Evolutionary conservation across 2,797 vertebrate species (phyloP).

Genomic region (Sebastes vulpes): DNA sequence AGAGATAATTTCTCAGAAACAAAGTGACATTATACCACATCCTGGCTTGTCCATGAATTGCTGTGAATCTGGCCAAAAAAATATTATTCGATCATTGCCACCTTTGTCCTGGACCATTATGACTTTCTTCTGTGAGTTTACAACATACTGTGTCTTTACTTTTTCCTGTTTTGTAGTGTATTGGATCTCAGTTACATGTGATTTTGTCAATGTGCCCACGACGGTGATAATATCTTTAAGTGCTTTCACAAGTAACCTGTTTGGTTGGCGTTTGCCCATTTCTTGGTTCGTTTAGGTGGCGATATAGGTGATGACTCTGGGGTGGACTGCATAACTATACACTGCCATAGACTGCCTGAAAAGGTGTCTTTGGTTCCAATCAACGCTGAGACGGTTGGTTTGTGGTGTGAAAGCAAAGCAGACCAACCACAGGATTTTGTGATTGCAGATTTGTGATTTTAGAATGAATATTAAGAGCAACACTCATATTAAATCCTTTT

Average conservation of each 20-base stretch:
- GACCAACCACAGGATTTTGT: background rate
- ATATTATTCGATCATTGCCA: background rate
- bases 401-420: background rate
- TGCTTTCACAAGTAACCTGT: background rate
- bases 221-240: background rate
- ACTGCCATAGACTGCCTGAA: background rate
- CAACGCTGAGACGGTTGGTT: background rate
- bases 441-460: background rate
- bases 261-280: background rate
- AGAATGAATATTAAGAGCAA: background rate
- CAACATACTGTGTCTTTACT: background rate
- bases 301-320: background rate
- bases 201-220: background rate
- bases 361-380: background rate
- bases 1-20: background rate
- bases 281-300: background rate
- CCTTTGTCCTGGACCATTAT: background rate
- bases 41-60: background rate
- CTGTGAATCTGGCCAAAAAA: background rate
- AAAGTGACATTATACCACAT: conserved; percentile 8
- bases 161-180: background rate
- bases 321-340: background rate
- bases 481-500: background rate
- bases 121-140: background rate
- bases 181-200: background rate